These are phyloP conservation scores for Frieseomelitta varia DNA, from an alignment of 1,140 invertebrate species.

Conservation along the genomic window DNA sequence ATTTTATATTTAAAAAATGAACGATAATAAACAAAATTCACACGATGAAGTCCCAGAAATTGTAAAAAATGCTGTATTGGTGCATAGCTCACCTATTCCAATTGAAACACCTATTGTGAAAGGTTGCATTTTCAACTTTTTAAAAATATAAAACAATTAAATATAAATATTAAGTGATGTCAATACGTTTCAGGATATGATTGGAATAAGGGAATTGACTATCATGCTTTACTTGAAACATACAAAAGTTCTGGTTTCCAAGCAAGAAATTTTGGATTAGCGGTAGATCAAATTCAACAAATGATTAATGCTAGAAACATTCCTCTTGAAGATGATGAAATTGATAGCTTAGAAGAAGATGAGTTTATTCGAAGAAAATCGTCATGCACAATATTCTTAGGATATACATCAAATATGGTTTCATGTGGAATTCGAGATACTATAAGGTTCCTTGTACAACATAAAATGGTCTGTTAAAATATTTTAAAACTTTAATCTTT, in stretches of 20 bases:
- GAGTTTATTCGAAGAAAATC: constrained; percentile 88
- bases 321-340: constrained; percentile 85
- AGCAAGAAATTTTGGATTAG: constrained; percentile 96
- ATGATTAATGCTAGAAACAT: constrained; percentile 87
- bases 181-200: constrained; percentile 88
- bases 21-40: constrained; percentile 30
- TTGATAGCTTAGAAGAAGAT: constrained; percentile 88
- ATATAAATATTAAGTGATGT: constrained; percentile 19
- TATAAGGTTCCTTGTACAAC: constrained; percentile 94
- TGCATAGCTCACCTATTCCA: constrained; percentile 84
- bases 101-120: constrained; percentile 85
- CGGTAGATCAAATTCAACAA: constrained; percentile 86
- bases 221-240: constrained; percentile 90
- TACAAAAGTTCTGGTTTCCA: constrained; percentile 96
- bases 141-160: constrained; percentile 19
- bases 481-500: constrained; percentile 21
- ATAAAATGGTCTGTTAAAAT: constrained; percentile 86
- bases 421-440: constrained; percentile 97
- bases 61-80: constrained; percentile 84
- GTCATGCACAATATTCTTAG: constrained; percentile 98
- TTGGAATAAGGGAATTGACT: constrained; percentile 96
- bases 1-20: constrained; percentile 7
- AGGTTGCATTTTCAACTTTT: constrained; percentile 77
- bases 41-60: constrained; percentile 66
- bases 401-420: constrained; percentile 99